Conservation (phyloP, 2,888 invertebrate genomes). For the Ecliptopera silaceata region DNA sequence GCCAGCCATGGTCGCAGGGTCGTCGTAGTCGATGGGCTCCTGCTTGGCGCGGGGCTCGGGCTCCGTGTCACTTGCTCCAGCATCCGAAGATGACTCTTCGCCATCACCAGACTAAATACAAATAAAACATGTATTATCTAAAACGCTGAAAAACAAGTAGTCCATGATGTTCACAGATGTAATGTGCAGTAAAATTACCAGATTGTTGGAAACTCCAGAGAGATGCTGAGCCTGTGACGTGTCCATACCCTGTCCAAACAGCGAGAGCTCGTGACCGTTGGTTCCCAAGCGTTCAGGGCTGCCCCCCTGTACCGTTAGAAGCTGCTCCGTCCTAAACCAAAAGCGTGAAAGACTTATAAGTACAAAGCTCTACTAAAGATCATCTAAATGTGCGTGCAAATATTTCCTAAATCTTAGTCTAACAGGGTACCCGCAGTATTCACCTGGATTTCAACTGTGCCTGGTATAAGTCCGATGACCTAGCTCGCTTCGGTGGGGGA, state of each 20-base stretch:
- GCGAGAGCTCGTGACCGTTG: constrained; percentile 86
- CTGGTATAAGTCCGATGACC: constrained; percentile 87
- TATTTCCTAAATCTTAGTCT: neutral
- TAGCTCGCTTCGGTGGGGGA: constrained; percentile 87
- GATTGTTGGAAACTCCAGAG: constrained; percentile 77
- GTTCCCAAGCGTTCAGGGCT: constrained; percentile 85
- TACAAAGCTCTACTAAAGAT: constrained; percentile 38
- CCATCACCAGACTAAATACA: constrained; percentile 79
- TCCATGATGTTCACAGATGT: neutral
- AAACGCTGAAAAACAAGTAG: neutral
- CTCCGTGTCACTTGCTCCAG: constrained; percentile 88
- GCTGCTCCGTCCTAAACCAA: constrained; percentile 77
- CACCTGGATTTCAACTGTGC: constrained; percentile 83
- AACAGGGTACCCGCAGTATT: constrained; percentile 44
- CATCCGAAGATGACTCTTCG: constrained; percentile 93
- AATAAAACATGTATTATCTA: neutral
- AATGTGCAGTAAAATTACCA: constrained; percentile 54
- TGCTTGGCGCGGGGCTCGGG: constrained; percentile 86
- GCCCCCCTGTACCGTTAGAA: constrained; percentile 67
- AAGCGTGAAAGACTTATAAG: constrained; percentile 56
- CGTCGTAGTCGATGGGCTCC: constrained; percentile 88
- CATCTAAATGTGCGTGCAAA: neutral
- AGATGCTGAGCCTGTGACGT: constrained; percentile 86
- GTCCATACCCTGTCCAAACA: constrained; percentile 90
- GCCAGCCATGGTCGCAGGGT: constrained; percentile 85